phyloP scores from a whole-genome alignment of 1,140 invertebrate species.

The Tetranychus urticae region DNA sequence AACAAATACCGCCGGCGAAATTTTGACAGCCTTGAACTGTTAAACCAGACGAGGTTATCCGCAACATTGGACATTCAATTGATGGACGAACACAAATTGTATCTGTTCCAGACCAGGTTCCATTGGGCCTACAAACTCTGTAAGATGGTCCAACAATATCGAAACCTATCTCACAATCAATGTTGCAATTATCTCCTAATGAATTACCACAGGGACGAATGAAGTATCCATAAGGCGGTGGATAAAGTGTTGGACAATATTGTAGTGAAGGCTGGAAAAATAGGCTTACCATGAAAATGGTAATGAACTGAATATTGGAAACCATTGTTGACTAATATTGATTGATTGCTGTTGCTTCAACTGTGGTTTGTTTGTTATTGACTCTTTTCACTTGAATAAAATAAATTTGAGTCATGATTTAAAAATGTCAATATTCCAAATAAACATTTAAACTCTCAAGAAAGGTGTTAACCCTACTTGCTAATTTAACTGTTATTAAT shows the following conservation, averaged over 20 bases:
- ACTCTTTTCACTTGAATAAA: too few relatives aligned
- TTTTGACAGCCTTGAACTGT: not conserved
- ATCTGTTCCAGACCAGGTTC: constrained; percentile 3
- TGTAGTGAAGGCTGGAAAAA: too few relatives aligned
- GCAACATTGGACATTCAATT: not conserved
- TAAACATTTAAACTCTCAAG: too few relatives aligned
- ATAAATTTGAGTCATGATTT: too few relatives aligned
- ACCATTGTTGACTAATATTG: too few relatives aligned
- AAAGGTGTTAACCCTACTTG: too few relatives aligned
- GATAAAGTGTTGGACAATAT: not conserved
- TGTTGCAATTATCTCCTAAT: constrained; percentile 4
- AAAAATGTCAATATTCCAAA: too few relatives aligned
- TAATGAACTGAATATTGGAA: too few relatives aligned
- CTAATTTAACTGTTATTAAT: too few relatives aligned
- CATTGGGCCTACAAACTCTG: constrained; percentile 7
- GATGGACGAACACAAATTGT: constrained; percentile 4
- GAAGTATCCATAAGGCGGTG: not conserved
- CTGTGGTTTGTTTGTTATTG: too few relatives aligned
- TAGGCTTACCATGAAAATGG: too few relatives aligned
- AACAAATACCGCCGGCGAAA: constrained; percentile 1
- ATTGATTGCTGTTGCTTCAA: too few relatives aligned
- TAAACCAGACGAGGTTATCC: not conserved
- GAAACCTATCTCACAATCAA: constrained; percentile 8
- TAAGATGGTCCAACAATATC: constrained; percentile 4
- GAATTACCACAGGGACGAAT: not conserved